Percentiles rank a stretch among this genome's conserved stretches.
Evolutionary conservation across 2,888 invertebrate species (phyloP).

Genomic region (Acleris holmiana): DNA sequence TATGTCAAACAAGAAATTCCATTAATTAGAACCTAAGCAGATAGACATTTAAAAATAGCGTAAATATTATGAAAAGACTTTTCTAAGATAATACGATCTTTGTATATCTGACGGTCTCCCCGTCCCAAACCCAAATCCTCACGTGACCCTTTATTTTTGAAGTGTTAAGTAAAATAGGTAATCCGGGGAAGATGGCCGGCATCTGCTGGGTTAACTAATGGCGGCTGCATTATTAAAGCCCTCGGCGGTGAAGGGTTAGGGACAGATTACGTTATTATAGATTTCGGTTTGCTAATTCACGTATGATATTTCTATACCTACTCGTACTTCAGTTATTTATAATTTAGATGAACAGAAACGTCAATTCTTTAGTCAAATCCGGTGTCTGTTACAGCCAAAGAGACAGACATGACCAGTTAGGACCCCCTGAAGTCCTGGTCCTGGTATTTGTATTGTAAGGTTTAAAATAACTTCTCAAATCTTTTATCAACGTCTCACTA

Average conservation of each 20-base stretch:
- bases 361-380: too few species aligned
- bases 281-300: constrained; percentile 50
- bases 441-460: too few species aligned
- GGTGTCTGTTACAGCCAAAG: too few species aligned
- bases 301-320: constrained; percentile 31
- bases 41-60: too few species aligned
- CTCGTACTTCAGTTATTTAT: too few species aligned
- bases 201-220: constrained; percentile 81
- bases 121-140: not conserved
- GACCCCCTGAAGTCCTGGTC: too few species aligned
- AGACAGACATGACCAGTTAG: too few species aligned
- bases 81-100: too few species aligned
- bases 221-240: constrained; percentile 80
- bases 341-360: too few species aligned
- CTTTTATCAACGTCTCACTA: not conserved
- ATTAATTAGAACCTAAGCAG: too few species aligned
- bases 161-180: constrained; percentile 30
- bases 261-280: constrained; percentile 78
- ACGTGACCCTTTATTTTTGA: constrained; percentile 16
- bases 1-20: too few species aligned
- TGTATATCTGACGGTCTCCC: not conserved
- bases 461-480: not conserved
- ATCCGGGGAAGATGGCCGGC: constrained; percentile 69
- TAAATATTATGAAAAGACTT: too few species aligned
- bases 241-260: constrained; percentile 68